Conservation (phyloP, 2,797 vertebrate genomes). For the Mormyrus hasselquistii region DNA sequence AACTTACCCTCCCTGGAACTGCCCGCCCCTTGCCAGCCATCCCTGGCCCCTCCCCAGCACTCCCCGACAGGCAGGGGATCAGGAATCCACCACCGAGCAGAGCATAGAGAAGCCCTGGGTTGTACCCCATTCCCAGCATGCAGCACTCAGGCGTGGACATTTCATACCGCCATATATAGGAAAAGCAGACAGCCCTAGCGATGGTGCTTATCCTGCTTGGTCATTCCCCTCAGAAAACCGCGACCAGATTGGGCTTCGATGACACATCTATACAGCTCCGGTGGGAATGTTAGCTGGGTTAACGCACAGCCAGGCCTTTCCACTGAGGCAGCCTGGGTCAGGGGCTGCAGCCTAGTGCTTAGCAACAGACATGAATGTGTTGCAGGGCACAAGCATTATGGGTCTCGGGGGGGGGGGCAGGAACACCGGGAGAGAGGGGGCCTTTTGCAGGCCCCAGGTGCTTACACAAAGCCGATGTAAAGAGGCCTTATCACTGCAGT, state of each 20-base stretch:
- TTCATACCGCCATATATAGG: not conserved
- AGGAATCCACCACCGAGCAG: not conserved
- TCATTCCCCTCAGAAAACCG: not conserved
- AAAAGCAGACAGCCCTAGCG: not conserved
- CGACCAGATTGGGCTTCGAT: not conserved
- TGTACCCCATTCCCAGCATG: not conserved
- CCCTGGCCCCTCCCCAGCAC: no score
- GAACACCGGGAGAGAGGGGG: slow-evolving; percentile 28
- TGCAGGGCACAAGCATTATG: not conserved
- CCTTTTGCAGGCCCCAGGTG: slow-evolving; percentile 30
- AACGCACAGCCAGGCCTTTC: not conserved
- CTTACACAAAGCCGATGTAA: slow-evolving; percentile 25
- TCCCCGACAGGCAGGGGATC: not conserved
- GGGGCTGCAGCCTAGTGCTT: not conserved
- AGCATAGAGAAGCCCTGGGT: not conserved
- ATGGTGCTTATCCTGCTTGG: not conserved
- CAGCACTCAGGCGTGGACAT: not conserved
- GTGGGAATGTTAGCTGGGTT: not conserved
- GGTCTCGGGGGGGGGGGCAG: not conserved
- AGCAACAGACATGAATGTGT: not conserved
- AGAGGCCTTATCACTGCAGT: not conserved
- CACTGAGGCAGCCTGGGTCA: not conserved
- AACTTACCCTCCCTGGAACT: not conserved
- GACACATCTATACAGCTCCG: not conserved
- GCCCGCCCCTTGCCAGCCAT: not conserved